Percentiles rank a stretch among this genome's conserved stretches.
phyloP scores from a whole-genome alignment of 2,888 invertebrate genomes.

The Hypomecis punctinalis region DNA sequence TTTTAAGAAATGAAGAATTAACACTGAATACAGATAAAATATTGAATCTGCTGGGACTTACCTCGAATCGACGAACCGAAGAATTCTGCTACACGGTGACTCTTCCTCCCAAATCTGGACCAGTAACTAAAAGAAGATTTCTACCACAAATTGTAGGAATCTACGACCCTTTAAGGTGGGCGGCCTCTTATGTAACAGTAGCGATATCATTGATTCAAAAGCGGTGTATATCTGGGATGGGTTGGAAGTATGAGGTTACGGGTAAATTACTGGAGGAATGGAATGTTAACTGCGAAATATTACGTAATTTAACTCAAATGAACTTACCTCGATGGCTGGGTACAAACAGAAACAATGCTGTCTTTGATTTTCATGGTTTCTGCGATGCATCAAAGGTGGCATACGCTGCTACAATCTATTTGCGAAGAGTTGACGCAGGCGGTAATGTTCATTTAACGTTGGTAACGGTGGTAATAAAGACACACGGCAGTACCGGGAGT shows the following conservation, averaged over 20 bases:
- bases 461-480: conserved; percentile 22
- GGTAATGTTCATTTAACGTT: conserved; percentile 19
- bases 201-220: conserved; percentile 52
- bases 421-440: conserved; percentile 26
- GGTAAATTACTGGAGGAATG: conserved; percentile 20
- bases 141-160: conserved; percentile 49
- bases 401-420: conserved; percentile 38
- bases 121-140: conserved; percentile 51
- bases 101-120: conserved; percentile 29
- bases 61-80: conserved; percentile 47
- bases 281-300: conserved; percentile 11
- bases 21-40: conserved; percentile 40
- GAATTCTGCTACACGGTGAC: conserved; percentile 44
- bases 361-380: conserved; percentile 41
- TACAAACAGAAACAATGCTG: conserved; percentile 4
- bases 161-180: conserved; percentile 54
- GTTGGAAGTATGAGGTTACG: conserved; percentile 48
- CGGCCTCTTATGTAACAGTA: conserved; percentile 44
- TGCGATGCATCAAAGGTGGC: conserved; percentile 39
- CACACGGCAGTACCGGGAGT: conserved; percentile 2
- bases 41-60: conserved; percentile 47
- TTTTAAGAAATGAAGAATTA: conserved; percentile 42
- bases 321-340: conserved; percentile 32
- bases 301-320: conserved; percentile 9
- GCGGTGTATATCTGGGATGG: conserved; percentile 48